Evolutionary conservation across 1,140 invertebrate genomes (phyloP).

Genomic region (Venustaconcha ellipsiformis): DNA sequence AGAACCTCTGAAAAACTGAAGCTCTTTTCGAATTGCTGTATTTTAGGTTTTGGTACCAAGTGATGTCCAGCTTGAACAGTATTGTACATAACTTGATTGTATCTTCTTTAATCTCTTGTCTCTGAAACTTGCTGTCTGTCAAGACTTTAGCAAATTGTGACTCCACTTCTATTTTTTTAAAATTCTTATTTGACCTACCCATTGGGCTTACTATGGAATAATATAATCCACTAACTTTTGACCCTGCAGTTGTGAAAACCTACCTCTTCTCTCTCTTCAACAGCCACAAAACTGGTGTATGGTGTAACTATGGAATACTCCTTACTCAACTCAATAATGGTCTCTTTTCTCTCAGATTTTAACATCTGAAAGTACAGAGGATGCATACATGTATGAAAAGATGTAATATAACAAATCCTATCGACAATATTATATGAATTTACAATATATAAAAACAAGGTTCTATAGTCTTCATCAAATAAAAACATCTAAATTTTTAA

Average conservation of each 20-base stretch:
- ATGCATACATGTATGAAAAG: no score
- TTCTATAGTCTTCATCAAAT: no score
- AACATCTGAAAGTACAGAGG: slow-evolving; percentile 34
- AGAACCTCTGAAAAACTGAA: no score
- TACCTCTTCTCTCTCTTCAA: slow-evolving; percentile 64
- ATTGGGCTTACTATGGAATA: background rate
- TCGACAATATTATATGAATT: no score
- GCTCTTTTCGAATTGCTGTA: no score
- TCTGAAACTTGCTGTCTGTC: background rate
- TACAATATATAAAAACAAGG: no score
- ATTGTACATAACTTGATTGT: no score
- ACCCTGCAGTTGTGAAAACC: background rate
- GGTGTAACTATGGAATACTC: slow-evolving; percentile 65
- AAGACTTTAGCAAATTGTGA: background rate
- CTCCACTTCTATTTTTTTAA: background rate
- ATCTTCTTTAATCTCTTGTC: background rate
- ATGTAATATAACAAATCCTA: no score
- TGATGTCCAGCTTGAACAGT: no score
- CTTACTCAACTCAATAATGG: slow-evolving; percentile 65
- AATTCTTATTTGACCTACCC: background rate
- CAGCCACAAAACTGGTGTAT: slow-evolving; percentile 67
- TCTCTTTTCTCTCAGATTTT: slow-evolving; percentile 52
- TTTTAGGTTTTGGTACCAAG: no score
- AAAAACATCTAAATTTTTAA: no score
- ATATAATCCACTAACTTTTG: background rate